phyloP scores from a whole-genome alignment of 2,888 invertebrate genomes.

The Drosophila meridiana region DNA sequence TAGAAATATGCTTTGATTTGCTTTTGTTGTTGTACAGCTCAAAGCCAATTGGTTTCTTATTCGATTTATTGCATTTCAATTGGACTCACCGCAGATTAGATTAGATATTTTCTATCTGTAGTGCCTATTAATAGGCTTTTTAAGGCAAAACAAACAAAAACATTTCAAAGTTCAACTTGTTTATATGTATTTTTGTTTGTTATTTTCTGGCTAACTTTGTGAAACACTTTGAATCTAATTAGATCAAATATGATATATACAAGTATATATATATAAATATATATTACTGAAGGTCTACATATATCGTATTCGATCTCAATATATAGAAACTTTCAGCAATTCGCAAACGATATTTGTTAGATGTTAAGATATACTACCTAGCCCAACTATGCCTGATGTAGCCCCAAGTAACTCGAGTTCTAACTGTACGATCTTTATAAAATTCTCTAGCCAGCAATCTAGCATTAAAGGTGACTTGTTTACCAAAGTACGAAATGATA shows the following conservation, averaged over 20 bases:
- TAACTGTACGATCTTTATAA: background rate
- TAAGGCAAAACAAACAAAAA: background rate
- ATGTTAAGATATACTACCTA: background rate
- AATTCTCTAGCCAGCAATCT: background rate
- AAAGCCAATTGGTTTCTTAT: background rate
- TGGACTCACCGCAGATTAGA: background rate
- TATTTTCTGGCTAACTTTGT: background rate
- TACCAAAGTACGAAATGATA: background rate
- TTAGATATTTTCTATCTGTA: slow-evolving; percentile 5
- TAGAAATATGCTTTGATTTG: slow-evolving; percentile 20
- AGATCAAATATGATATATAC: background rate
- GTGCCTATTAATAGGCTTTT: background rate
- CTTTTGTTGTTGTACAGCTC: background rate
- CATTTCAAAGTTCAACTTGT: background rate
- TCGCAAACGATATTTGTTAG: background rate
- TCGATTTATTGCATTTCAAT: background rate
- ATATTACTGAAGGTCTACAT: background rate
- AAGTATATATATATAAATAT: background rate
- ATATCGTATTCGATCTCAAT: background rate
- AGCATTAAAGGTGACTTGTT: background rate
- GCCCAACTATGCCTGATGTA: background rate
- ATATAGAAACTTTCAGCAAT: background rate
- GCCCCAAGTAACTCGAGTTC: background rate
- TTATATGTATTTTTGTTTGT: background rate
- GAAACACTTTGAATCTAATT: background rate